Evolutionary conservation across 2,888 invertebrate genomes (phyloP).

Genomic region (Agrenia bidenticulata): DNA sequence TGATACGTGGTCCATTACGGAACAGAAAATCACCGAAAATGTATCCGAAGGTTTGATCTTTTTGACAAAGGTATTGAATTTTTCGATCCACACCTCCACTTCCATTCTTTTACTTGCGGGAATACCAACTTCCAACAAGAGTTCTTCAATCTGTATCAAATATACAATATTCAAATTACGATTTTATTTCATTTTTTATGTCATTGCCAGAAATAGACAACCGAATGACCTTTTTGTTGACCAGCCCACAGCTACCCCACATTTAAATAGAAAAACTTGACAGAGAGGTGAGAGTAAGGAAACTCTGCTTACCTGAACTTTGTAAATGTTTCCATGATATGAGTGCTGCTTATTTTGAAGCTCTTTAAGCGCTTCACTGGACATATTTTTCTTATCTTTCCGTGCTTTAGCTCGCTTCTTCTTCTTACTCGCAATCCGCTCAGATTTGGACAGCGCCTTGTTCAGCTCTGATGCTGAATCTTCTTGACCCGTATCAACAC

Average conservation of each 20-base stretch:
- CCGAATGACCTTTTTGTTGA: too few species aligned
- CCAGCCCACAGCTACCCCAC: too few species aligned
- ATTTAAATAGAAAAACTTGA: background rate
- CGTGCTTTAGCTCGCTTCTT: slow-evolving; percentile 13
- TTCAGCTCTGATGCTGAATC: slow-evolving; percentile 1
- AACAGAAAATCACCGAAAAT: slow-evolving; percentile 1
- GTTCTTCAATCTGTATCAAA: slow-evolving; percentile 39
- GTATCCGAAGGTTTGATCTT: slow-evolving; percentile 16
- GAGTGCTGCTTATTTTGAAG: slow-evolving; percentile 36
- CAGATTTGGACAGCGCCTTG: background rate
- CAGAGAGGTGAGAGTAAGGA: background rate
- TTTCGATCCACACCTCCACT: slow-evolving; percentile 36
- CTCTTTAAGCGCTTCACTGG: slow-evolving; percentile 31
- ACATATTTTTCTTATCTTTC: slow-evolving; percentile 17
- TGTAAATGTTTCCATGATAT: slow-evolving; percentile 40
- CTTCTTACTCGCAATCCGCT: background rate
- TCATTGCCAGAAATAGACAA: too few species aligned
- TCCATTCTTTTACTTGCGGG: slow-evolving; percentile 18
- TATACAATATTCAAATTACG: background rate
- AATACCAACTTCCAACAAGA: slow-evolving; percentile 39
- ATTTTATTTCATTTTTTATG: background rate
- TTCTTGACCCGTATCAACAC: background rate
- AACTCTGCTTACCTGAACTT: slow-evolving; percentile 34
- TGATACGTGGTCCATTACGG: background rate
- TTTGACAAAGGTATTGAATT: slow-evolving; percentile 27